These are phyloP conservation scores for Pantelozetes paolii DNA, from an alignment of 2,888 invertebrate genomes.

Conservation along the genomic window DNA sequence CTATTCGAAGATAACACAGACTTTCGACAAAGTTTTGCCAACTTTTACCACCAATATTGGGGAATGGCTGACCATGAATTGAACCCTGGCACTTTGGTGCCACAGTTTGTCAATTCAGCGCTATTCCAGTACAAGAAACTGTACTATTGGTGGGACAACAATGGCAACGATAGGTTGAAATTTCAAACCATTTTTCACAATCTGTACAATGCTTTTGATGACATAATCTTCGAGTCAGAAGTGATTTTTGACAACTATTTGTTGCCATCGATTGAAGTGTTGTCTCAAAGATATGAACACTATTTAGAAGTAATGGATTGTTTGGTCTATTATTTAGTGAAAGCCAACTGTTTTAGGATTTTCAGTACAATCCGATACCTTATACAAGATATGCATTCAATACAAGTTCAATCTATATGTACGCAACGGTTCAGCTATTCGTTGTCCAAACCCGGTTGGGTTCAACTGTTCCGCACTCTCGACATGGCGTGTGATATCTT, in stretches of 20 bases:
- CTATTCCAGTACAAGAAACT: not conserved
- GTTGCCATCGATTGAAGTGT: not conserved
- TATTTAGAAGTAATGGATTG: not conserved
- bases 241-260: not conserved
- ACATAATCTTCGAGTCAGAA: not conserved
- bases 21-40: not conserved
- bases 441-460: not conserved
- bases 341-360: not conserved
- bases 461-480: not conserved
- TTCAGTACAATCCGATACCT: not conserved
- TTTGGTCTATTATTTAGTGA: conserved; percentile 22
- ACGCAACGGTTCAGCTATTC: not conserved
- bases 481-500: not conserved
- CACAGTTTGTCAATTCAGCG: not conserved
- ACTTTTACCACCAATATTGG: not conserved
- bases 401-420: not conserved
- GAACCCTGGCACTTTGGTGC: too few species aligned
- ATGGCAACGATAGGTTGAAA: not conserved
- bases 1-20: not conserved
- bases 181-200: not conserved
- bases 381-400: not conserved
- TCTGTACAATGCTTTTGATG: not conserved
- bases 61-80: not conserved
- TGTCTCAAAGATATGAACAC: not conserved
- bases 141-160: not conserved